Conservation (phyloP, 1,140 invertebrate genomes). For the Trachymyrmex cornetzi region DNA sequence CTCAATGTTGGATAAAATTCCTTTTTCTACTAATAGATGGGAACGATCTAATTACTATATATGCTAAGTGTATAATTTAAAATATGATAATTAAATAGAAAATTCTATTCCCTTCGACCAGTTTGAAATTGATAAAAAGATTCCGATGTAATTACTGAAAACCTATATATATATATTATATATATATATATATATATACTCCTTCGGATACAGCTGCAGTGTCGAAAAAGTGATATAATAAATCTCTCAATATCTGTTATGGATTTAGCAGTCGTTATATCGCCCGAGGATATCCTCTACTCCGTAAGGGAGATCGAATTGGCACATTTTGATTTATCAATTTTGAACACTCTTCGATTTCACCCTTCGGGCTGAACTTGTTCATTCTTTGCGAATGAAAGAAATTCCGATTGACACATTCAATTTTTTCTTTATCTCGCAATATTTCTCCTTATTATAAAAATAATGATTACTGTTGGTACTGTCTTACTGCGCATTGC, state of each 20-base stretch:
- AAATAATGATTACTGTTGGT: background rate
- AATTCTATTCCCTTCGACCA: background rate
- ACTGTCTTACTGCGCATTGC: background rate
- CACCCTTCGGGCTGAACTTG: background rate
- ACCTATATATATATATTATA: too few species aligned
- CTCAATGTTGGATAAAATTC: background rate
- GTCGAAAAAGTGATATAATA: conserved; percentile 40
- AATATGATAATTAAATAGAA: background rate
- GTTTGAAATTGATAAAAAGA: background rate
- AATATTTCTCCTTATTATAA: background rate
- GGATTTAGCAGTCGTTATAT: conserved; percentile 32
- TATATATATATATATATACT: background rate
- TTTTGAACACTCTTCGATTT: conserved; percentile 22
- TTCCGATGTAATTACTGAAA: background rate
- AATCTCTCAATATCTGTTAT: conserved; percentile 44
- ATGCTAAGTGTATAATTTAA: background rate
- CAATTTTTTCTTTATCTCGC: background rate
- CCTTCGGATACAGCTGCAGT: background rate
- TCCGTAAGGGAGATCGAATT: conserved; percentile 6
- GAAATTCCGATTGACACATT: background rate
- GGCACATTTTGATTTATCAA: conserved; percentile 58
- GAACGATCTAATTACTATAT: background rate
- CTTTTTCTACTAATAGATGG: background rate
- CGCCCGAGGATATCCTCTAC: background rate
- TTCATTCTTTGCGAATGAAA: background rate